phyloP scores from a whole-genome alignment of 2,113 vertebrate genomes.

The Guaruba guarouba region DNA sequence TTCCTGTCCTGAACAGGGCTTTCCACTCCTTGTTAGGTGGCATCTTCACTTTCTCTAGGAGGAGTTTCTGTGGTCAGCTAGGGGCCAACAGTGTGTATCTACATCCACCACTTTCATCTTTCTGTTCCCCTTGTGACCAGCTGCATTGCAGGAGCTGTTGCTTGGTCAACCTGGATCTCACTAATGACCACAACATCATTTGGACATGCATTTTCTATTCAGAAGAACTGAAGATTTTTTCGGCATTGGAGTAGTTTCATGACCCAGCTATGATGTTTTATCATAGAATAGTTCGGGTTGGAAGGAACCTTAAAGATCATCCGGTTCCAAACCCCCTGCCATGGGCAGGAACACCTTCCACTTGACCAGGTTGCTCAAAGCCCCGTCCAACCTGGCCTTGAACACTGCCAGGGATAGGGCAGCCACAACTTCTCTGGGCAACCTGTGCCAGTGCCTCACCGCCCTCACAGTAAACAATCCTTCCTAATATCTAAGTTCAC shows the following conservation, averaged over 20 bases:
- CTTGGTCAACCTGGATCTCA: not conserved
- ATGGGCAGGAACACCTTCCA: not conserved
- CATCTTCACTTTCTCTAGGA: not conserved
- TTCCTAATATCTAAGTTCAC: not conserved
- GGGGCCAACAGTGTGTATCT: not conserved
- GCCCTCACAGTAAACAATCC: not conserved
- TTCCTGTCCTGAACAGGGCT: not conserved
- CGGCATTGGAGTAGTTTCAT: not conserved
- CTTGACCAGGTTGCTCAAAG: not conserved
- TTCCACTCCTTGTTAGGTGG: not conserved
- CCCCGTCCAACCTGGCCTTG: not conserved
- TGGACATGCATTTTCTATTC: not conserved
- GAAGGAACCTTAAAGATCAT: not conserved
- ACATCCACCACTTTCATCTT: not conserved
- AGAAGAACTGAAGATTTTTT: not conserved
- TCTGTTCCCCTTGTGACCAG: not conserved
- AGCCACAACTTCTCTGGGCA: not conserved
- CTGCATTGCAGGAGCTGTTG: not conserved
- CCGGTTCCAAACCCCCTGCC: not conserved
- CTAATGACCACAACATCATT: not conserved
- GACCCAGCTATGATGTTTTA: not conserved
- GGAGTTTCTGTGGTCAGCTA: not conserved
- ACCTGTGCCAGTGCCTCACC: not conserved
- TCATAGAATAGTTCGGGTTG: not conserved
- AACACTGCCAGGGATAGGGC: not conserved